A percentile compares a stretch with the other conserved stretches of the same genome.
These are phyloP conservation scores for Cydia splendana DNA, from an alignment of 1,140 invertebrate species.

Conservation along the genomic window DNA sequence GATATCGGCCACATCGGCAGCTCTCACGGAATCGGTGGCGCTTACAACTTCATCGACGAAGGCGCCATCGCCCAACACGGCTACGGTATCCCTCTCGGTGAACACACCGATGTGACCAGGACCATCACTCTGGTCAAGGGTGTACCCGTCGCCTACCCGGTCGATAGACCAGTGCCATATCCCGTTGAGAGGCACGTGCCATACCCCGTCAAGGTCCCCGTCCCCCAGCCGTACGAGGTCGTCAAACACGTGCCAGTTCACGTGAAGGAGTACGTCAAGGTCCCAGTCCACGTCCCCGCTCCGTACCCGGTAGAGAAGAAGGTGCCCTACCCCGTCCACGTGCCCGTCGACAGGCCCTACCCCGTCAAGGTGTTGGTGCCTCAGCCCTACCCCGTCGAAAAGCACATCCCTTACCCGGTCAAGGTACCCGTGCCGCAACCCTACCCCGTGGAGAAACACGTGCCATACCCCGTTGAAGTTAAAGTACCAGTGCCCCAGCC, in stretches of 20 bases:
- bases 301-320: conserved; percentile 82
- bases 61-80: conserved; percentile 66
- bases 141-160: conserved; percentile 83
- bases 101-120: conserved; percentile 83
- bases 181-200: conserved; percentile 83
- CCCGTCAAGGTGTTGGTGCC: conserved; percentile 84
- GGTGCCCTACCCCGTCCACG: conserved; percentile 83
- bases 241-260: conserved; percentile 81
- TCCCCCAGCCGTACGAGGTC: conserved; percentile 84
- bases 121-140: conserved; percentile 87
- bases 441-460: conserved; percentile 84
- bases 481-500: conserved; percentile 82
- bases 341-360: conserved; percentile 83
- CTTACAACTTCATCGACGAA: conserved; percentile 80
- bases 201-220: conserved; percentile 82
- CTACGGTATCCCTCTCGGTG: conserved; percentile 75
- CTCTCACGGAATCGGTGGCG: conserved; percentile 82
- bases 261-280: conserved; percentile 83
- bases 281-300: conserved; percentile 82
- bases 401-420: conserved; percentile 83
- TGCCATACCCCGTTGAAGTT: conserved; percentile 82
- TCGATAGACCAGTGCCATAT: conserved; percentile 84
- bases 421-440: conserved; percentile 83
- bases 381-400: conserved; percentile 85
- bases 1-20: conserved; percentile 85